phyloP scores from a whole-genome alignment of 2,797 vertebrate species.

The Macroramphosus scolopax region DNA sequence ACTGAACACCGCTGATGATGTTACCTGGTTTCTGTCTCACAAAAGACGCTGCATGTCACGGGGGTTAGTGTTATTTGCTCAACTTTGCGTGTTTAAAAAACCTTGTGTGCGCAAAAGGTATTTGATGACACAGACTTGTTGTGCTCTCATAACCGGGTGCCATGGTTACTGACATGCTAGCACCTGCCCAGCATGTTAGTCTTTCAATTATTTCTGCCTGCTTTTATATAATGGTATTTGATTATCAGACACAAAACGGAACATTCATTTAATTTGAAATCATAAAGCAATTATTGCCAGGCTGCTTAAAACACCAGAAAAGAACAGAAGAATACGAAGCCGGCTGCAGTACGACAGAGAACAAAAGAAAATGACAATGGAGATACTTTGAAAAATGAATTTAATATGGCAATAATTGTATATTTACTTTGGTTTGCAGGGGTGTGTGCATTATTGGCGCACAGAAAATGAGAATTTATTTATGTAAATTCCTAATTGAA shows the following conservation, averaged over 20 bases:
- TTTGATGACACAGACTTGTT: constrained; percentile 80
- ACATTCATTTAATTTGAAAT: constrained; percentile 83
- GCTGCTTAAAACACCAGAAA: constrained; percentile 66
- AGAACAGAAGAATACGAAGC: constrained; percentile 55
- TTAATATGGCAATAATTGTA: constrained; percentile 85
- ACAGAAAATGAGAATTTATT: constrained; percentile 85
- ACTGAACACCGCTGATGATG: constrained; percentile 76
- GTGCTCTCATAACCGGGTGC: constrained; percentile 70
- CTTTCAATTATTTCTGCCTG: constrained; percentile 80
- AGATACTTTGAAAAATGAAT: constrained; percentile 85
- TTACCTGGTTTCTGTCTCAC: constrained; percentile 78
- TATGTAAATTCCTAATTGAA: constrained; percentile 87
- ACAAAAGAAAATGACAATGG: constrained; percentile 74
- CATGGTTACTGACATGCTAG: constrained; percentile 88
- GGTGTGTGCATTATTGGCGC: constrained; percentile 83
- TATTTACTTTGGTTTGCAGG: constrained; percentile 85
- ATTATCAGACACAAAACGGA: constrained; percentile 79
- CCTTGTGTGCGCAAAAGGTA: constrained; percentile 82
- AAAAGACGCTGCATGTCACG: constrained; percentile 73
- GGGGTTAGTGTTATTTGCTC: constrained; percentile 86
- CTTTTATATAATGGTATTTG: constrained; percentile 84
- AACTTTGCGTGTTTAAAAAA: constrained; percentile 82
- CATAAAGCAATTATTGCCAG: constrained; percentile 81
- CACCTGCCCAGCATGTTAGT: constrained; percentile 84
- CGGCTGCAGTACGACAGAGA: constrained; percentile 50